Evolutionary conservation across 37 sponge, comb jelly and placozoan genomes (phyloP).

Genomic region (Spongia lamella): DNA sequence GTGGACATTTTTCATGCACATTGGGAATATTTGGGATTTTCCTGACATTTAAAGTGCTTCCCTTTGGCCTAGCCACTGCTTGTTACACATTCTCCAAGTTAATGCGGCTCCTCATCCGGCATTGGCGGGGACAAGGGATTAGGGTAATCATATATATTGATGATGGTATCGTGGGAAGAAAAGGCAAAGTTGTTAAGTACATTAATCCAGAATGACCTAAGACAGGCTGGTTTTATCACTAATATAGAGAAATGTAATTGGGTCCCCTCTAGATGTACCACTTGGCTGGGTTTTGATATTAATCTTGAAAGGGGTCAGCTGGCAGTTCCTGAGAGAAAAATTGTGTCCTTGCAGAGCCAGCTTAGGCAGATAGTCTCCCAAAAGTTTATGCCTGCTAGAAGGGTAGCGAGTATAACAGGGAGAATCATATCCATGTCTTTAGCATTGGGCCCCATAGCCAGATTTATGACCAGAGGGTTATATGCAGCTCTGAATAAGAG

Average conservation of each 20-base stretch:
- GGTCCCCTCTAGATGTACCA: background rate
- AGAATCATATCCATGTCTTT: constrained; percentile 32
- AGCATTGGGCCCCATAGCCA: constrained; percentile 20
- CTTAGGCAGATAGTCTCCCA: no score
- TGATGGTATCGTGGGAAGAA: constrained; percentile 12
- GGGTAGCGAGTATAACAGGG: no score
- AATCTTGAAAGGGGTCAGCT: background rate
- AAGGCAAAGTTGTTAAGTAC: background rate
- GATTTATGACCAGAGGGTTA: constrained; percentile 25
- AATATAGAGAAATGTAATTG: background rate
- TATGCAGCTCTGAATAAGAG: constrained; percentile 10
- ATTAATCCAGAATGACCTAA: background rate
- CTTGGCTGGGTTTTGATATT: constrained; percentile 2
- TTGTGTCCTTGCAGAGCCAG: no score
- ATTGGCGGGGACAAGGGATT: background rate
- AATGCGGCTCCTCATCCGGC: background rate
- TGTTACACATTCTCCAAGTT: constrained; percentile 14
- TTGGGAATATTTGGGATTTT: no score
- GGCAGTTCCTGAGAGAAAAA: background rate
- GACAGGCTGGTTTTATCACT: background rate
- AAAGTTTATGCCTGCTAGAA: no score
- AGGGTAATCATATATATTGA: constrained; percentile 13
- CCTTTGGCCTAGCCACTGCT: constrained; percentile 22
- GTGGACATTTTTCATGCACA: no score
- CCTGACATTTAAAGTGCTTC: constrained; percentile 12